Evolutionary conservation across 2,113 vertebrate genomes (phyloP).

Genomic region (Zapornia atra): DNA sequence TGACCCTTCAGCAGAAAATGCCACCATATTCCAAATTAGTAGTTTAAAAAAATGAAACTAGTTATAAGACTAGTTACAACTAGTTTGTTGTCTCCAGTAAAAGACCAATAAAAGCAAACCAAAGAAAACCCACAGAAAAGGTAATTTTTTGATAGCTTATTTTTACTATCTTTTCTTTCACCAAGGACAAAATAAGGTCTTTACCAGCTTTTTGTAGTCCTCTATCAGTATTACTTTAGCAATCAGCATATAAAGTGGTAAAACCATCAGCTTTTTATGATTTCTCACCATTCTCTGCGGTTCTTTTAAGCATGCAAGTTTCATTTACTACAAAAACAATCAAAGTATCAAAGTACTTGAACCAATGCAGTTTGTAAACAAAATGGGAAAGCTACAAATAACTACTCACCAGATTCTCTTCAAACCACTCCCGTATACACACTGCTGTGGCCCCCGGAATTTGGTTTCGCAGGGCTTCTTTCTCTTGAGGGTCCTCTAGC

Average conservation of each 20-base stretch:
- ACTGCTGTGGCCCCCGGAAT: slow-evolving; percentile 79
- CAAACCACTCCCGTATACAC: slow-evolving; percentile 82
- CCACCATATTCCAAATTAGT: background rate
- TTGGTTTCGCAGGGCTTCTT: slow-evolving; percentile 77
- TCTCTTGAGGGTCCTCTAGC: slow-evolving; percentile 78
- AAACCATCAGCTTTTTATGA: background rate
- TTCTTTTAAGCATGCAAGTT: background rate
- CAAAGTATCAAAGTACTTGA: background rate
- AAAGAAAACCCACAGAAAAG: background rate
- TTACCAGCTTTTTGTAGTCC: background rate
- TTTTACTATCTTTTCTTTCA: background rate
- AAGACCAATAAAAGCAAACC: background rate
- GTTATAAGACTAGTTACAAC: background rate
- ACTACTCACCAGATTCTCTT: slow-evolving; percentile 80
- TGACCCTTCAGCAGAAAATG: background rate
- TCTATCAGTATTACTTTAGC: background rate
- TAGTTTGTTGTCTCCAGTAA: background rate
- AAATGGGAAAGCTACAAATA: background rate
- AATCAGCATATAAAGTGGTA: background rate
- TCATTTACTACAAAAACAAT: background rate
- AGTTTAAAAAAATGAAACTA: background rate
- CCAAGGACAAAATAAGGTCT: background rate
- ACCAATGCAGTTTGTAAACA: background rate
- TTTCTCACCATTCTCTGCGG: background rate
- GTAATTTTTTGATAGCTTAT: background rate